Evolutionary conservation across 2,888 invertebrate species (phyloP).

Genomic region (Drosophila robusta): DNA sequence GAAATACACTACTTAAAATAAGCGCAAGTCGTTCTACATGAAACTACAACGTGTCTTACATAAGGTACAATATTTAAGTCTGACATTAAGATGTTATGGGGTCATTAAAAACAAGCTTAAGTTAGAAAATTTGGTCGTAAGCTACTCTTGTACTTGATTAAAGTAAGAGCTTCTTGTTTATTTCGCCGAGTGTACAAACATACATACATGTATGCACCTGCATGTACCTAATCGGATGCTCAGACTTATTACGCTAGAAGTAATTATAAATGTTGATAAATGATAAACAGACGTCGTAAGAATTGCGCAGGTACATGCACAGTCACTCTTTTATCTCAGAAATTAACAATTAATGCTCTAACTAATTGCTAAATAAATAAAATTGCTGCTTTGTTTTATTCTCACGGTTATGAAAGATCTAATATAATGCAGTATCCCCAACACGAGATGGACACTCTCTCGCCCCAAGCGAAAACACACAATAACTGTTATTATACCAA

Average conservation of each 20-base stretch:
- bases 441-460: conserved; percentile 33
- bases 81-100: no score
- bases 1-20: no score
- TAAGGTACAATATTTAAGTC: no score
- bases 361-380: conserved; percentile 56
- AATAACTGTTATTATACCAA: conserved; percentile 31
- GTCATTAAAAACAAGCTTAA: no score
- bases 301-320: conserved; percentile 15
- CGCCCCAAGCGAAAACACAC: not conserved
- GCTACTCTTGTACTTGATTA: not conserved
- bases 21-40: no score
- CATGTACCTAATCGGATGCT: conserved; percentile 3
- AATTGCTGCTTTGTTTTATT: conserved; percentile 23
- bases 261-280: conserved; percentile 47
- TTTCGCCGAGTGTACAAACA: not conserved
- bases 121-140: no score
- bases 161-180: not conserved
- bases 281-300: conserved; percentile 13
- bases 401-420: conserved; percentile 36
- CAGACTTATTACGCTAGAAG: not conserved
- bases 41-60: no score
- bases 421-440: conserved; percentile 5
- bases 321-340: conserved; percentile 26
- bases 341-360: conserved; percentile 52
- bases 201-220: not conserved